phyloP scores from a whole-genome alignment of 2,797 vertebrate species.

The Carcharodon carcharias region DNA sequence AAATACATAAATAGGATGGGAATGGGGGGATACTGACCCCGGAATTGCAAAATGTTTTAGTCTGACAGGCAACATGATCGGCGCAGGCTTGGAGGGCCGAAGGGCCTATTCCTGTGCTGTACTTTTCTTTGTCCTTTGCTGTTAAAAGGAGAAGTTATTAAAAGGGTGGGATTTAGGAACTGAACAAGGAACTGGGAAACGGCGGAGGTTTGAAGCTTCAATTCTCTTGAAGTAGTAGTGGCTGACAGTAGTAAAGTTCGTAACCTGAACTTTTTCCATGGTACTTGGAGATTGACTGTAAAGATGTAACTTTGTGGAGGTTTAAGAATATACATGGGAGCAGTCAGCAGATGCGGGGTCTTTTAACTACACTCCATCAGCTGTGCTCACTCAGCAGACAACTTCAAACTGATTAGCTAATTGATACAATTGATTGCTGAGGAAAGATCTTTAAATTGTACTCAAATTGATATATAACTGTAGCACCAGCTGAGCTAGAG shows the following conservation, averaged over 20 bases:
- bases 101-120: too few relatives aligned
- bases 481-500: not conserved
- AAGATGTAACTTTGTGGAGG: not conserved
- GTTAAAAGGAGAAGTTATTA: not conserved
- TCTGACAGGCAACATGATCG: too few relatives aligned
- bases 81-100: too few relatives aligned
- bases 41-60: too few relatives aligned
- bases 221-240: not conserved
- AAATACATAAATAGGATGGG: too few relatives aligned
- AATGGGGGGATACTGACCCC: too few relatives aligned
- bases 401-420: not conserved
- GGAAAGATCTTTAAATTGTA: not conserved
- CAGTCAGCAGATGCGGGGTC: not conserved
- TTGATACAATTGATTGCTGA: not conserved
- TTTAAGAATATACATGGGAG: not conserved
- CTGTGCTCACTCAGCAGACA: not conserved
- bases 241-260: not conserved
- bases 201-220: not conserved
- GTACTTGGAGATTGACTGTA: not conserved
- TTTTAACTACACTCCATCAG: not conserved
- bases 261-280: not conserved
- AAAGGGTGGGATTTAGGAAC: not conserved
- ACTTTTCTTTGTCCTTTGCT: too few relatives aligned
- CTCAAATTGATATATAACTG: not conserved
- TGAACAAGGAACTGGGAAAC: not conserved